Conservation (phyloP, 2,797 vertebrate species). For the Stomatorhinus walkeri region DNA sequence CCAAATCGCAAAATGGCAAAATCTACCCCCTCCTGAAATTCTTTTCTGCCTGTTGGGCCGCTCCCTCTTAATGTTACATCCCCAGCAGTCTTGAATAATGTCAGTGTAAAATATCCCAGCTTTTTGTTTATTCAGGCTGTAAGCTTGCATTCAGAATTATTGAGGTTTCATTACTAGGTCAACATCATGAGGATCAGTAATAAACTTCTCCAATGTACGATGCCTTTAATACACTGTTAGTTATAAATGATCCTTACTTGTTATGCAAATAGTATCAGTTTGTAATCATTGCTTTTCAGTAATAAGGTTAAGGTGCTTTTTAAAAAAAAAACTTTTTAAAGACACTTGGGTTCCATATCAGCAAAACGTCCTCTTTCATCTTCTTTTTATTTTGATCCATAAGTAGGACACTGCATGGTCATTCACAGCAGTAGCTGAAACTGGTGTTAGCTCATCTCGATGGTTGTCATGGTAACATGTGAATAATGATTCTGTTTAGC, state of each 20-base stretch:
- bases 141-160: not conserved
- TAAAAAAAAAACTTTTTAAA: not conserved
- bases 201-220: not conserved
- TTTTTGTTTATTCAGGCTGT: not conserved
- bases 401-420: not conserved
- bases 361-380: not conserved
- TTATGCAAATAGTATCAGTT: not conserved
- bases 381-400: not conserved
- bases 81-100: not conserved
- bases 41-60: not conserved
- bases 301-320: not conserved
- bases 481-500: not conserved
- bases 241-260: not conserved
- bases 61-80: not conserved
- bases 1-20: not conserved
- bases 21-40: not conserved
- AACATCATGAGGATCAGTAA: not conserved
- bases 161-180: not conserved
- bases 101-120: not conserved
- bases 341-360: not conserved
- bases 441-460: not conserved
- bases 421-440: not conserved
- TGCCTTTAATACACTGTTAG: not conserved
- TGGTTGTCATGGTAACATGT: not conserved
- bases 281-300: not conserved